Evolutionary conservation across 2,797 vertebrate genomes (phyloP).

Genomic region (Ficedula albicollis): DNA sequence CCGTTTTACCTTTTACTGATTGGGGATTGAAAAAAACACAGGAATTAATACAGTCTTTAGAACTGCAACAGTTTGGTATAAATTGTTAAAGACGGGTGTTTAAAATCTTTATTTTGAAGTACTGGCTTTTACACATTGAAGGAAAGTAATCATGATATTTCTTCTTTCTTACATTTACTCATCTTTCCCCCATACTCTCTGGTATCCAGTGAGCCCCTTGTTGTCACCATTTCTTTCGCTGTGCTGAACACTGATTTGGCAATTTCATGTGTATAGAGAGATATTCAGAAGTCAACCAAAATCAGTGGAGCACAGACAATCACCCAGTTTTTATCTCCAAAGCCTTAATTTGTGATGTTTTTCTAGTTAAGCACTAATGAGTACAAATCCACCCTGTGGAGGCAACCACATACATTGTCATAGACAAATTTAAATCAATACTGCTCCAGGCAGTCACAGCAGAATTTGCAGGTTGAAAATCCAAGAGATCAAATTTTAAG

Average conservation of each 20-base stretch:
- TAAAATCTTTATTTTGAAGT: neutral
- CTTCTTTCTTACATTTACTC: neutral
- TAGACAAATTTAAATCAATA: neutral
- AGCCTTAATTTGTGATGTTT: neutral
- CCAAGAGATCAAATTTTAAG: neutral
- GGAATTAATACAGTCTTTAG: neutral
- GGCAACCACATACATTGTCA: neutral
- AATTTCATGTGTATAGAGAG: neutral
- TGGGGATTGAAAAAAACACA: neutral
- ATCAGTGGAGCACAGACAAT: neutral
- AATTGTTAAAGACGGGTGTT: neutral
- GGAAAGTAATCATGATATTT: neutral
- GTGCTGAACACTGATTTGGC: neutral
- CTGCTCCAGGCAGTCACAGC: neutral
- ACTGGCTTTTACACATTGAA: neutral
- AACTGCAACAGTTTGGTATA: neutral
- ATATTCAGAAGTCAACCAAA: neutral
- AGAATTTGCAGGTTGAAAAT: neutral
- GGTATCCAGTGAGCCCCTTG: neutral
- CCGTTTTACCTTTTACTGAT: slow-evolving; percentile 3
- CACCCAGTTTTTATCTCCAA: neutral
- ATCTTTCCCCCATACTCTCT: neutral
- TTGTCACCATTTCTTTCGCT: neutral
- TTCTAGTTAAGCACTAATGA: neutral
- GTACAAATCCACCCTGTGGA: neutral